Base-by-base conservation (phyloP, 2,888 invertebrate genomes). In the Drosophila testacea region DNA sequence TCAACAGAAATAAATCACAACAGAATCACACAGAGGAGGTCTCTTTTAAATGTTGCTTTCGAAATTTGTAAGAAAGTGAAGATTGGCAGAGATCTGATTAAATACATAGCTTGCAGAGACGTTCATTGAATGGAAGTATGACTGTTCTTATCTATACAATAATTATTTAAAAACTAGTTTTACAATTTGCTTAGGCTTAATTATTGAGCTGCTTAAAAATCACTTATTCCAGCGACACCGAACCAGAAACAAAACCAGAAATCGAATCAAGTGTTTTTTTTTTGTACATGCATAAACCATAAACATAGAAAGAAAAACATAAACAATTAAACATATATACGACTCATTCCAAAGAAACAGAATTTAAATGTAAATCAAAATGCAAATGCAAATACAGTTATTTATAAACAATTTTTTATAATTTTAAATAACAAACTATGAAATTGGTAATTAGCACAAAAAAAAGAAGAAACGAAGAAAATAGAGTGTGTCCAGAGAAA, bases 261-360 rank as follows among this genome's bases (percentile, higher is more conserved):
- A 63, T 16, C 61, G 70, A 39, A 39, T 39, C 38, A 44, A 44
- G 22, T 22, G 41, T 50, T 50, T 27, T 50, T 34, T 47, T 48
- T 22, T 36, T 30, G n/a, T n/a, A 30, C 5, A 30, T 30, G 30
- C 30, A 30, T 30, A 11, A 50, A 50, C 10, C 16, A 50, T 22
- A 41, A 54, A 41, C 42, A 56, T 27, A 51, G 61, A 77, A 69
- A 69, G 22, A 59, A 59, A 73, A 52, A 63, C 52, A 74, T 42
- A 71, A 60, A 59, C 59, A 66, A 50, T 60, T 62, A 66, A 67
- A 80, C 73, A 79, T 69, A 88, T 79, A 86, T 77, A 90, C 90
- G 90, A 91, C 91, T 92, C 92, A 92, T 92, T 92, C 92, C 92
- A 92, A 91, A 91, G 91, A 90, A 89, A 74, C 80, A 85, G 81